These are phyloP conservation scores for Onchidella celtica DNA, from an alignment of 2,888 invertebrate genomes.

Conservation along the genomic window DNA sequence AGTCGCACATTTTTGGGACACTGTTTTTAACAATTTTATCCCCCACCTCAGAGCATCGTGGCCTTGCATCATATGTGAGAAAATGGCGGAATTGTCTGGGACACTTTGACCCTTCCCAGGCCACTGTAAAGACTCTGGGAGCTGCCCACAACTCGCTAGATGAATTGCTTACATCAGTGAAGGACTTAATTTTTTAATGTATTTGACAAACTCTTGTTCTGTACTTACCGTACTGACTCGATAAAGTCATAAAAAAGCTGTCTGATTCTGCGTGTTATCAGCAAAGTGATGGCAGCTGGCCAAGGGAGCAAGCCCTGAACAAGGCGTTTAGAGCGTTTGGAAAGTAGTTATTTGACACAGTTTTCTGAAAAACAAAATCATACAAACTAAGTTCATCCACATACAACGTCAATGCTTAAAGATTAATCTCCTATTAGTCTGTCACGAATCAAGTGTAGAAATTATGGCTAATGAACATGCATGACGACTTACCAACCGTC, in stretches of 20 bases:
- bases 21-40: too few species aligned
- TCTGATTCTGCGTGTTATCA: conserved; percentile 44
- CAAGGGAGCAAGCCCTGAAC: conserved; percentile 33
- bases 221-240: conserved; percentile 70
- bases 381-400: too few species aligned
- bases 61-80: too few species aligned
- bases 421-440: too few species aligned
- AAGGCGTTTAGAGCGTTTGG: conserved; percentile 18
- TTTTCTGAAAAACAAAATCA: conserved; percentile 13
- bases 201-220: neutral
- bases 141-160: neutral
- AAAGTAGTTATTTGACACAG: conserved; percentile 15
- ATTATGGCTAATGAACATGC: too few species aligned
- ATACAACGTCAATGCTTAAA: too few species aligned
- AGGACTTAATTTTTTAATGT: neutral
- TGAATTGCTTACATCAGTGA: neutral
- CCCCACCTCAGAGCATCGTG: too few species aligned
- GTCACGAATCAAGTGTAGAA: too few species aligned
- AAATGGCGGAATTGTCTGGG: conserved; percentile 52
- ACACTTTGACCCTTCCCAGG: conserved; percentile 41
- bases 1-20: too few species aligned
- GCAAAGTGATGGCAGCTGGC: conserved; percentile 48
- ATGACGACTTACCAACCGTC: conserved; percentile 8
- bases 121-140: too few species aligned
- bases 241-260: conserved; percentile 75